These are phyloP conservation scores for Brienomyrus longianalis DNA, from an alignment of 2,113 vertebrate species.

Conservation along the genomic window DNA sequence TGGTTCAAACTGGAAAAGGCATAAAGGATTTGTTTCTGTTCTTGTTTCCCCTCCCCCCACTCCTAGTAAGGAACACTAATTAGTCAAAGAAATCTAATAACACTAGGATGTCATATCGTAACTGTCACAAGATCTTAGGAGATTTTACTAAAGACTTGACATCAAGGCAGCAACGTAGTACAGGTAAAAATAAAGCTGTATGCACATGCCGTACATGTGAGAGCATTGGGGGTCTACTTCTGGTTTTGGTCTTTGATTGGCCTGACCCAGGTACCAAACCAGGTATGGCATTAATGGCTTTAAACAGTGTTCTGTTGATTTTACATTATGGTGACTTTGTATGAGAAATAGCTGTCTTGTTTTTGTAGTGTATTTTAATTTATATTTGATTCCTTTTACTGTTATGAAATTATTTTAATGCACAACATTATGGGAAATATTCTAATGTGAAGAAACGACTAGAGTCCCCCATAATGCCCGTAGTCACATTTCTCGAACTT, in stretches of 20 bases:
- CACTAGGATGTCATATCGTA: slow-evolving; percentile 14
- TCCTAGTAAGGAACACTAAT: slow-evolving; percentile 11
- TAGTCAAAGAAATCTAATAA: not conserved
- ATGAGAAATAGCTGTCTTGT: slow-evolving; percentile 12
- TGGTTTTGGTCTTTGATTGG: not conserved
- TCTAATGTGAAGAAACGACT: not conserved
- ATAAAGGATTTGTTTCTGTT: not conserved
- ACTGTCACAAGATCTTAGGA: slow-evolving; percentile 17
- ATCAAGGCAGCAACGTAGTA: not conserved
- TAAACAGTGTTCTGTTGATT: slow-evolving; percentile 21
- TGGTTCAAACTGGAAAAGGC: slow-evolving; percentile 14
- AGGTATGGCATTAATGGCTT: not conserved
- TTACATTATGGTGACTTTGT: slow-evolving; percentile 21
- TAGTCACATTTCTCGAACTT: not conserved
- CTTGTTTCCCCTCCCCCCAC: not conserved
- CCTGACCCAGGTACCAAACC: not conserved
- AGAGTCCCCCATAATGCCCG: not conserved
- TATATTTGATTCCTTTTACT: slow-evolving; percentile 23
- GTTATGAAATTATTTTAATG: slow-evolving; percentile 20
- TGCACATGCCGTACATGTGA: slow-evolving; percentile 12
- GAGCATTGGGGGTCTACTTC: not conserved
- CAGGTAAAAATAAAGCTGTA: not conserved
- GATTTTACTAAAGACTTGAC: slow-evolving; percentile 20
- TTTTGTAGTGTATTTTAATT: slow-evolving; percentile 28
- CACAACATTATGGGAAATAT: slow-evolving; percentile 6